These are phyloP conservation scores for Dioctria linearis DNA, from an alignment of 2,888 invertebrate species.

Conservation along the genomic window DNA sequence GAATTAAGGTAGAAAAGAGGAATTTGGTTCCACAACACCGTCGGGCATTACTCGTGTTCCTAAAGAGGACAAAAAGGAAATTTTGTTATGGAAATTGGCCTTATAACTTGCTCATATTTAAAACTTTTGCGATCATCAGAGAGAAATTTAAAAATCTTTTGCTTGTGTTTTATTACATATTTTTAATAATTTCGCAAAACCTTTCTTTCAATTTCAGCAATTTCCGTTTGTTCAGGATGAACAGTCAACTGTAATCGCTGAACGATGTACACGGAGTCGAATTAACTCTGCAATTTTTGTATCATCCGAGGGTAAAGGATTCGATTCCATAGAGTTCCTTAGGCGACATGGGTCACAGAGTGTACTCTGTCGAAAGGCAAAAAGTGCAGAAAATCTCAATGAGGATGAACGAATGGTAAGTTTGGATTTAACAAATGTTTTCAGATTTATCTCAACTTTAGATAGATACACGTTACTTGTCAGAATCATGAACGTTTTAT, in stretches of 20 bases:
- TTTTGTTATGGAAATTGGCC: no score
- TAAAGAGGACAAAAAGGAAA: no score
- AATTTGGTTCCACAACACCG: no score
- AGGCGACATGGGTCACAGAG: conserved; percentile 86
- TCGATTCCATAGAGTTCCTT: conserved; percentile 86
- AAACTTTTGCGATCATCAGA: no score
- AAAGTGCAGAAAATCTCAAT: conserved; percentile 80
- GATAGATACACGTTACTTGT: no score
- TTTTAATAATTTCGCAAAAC: neutral
- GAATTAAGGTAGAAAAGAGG: no score
- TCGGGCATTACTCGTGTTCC: no score
- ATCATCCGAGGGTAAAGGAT: conserved; percentile 81
- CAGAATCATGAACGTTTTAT: no score
- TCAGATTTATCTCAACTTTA: no score
- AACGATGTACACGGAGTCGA: conserved; percentile 78
- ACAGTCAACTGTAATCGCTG: conserved; percentile 77
- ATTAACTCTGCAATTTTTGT: conserved; percentile 91
- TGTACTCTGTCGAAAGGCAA: conserved; percentile 84
- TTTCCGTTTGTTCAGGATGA: conserved; percentile 81
- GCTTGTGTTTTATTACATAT: neutral
- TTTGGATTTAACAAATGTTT: no score
- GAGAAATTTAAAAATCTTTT: no score
- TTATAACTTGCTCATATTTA: no score
- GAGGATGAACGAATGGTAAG: conserved; percentile 70
- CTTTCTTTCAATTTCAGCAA: conserved; percentile 73